Base-by-base conservation (phyloP, 1,140 invertebrate genomes). In the silkworm (Bombyx mori) region DNA sequence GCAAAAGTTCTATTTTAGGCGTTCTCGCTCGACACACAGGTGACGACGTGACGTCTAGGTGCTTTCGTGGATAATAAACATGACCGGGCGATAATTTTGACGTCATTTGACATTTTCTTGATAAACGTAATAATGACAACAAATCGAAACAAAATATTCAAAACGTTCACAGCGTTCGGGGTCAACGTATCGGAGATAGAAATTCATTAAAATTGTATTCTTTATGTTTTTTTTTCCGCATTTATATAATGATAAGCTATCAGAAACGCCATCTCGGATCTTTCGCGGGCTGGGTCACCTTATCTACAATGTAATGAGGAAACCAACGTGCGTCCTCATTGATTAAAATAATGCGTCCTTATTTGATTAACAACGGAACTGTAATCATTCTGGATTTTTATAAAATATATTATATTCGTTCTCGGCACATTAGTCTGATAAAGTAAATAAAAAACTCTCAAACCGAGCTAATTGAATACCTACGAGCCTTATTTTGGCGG, bases 401-500 rank as follows among this genome's bases (percentile, higher is more conserved):
- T 50, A 54, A 56, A 58, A 57, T 52, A 57, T 52, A 62, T 42
- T 58, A 50, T 9, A 54, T 7, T 42, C 9, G 42, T 42, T 42
- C 50, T 8, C 47, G 45, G 47, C 49, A 52, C 56, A 35, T 61
- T 49, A 43, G 42, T 54, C 44, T 52, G 56, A 58, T 62, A 49
- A 56, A 56, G 8, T 49, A 26, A 48, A 44, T 56, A 10, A 54
- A 9, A 26, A 44, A 43, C 51, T 60, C 22, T 51, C 45, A 42
- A 52, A 60, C 55, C 53, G 53, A 56, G 52, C 62, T 54, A 48
- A 63, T 63, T 65, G 12, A 63, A 63, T 58, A 59, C 12, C 12
- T 18, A 18, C 42, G 60, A 63, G 64, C 56, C 57, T 63, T 64
- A 71, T 75, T 78, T 77, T 61, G 66, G 72, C 58, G 58, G 62